phyloP scores from a whole-genome alignment of 1,140 invertebrate genomes.

The Popillia japonica region DNA sequence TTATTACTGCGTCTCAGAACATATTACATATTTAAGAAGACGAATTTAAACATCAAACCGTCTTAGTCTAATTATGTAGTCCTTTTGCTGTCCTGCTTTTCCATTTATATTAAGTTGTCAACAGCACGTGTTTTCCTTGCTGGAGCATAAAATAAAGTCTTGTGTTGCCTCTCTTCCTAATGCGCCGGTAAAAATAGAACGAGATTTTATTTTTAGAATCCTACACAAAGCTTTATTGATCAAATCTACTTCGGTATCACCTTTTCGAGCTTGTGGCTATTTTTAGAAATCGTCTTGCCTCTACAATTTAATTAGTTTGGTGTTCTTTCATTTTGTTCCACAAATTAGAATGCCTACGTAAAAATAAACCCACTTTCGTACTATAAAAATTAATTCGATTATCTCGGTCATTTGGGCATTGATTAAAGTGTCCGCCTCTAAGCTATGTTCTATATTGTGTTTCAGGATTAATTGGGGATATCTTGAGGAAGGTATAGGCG shows the following conservation, averaged over 20 bases:
- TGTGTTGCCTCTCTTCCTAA: constrained; percentile 24
- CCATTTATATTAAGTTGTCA: neutral
- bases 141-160: neutral
- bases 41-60: neutral
- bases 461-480: too few species aligned
- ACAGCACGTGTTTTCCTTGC: constrained; percentile 24
- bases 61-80: neutral
- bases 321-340: neutral
- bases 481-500: too few species aligned
- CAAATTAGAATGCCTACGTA: constrained; percentile 1
- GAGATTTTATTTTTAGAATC: constrained; percentile 21
- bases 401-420: neutral
- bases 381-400: constrained; percentile 23
- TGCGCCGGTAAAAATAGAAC: constrained; percentile 27
- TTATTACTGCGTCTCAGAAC: neutral
- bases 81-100: neutral
- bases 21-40: neutral
- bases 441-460: too few species aligned
- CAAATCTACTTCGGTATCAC: constrained; percentile 33
- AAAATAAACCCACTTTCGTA: constrained; percentile 25
- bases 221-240: constrained; percentile 34
- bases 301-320: constrained; percentile 16
- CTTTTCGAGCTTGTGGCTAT: constrained; percentile 28
- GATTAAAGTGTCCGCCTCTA: neutral
- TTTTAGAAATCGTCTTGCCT: constrained; percentile 27